phyloP scores from a whole-genome alignment of 2,888 invertebrate species.

The Serripes groenlandicus region DNA sequence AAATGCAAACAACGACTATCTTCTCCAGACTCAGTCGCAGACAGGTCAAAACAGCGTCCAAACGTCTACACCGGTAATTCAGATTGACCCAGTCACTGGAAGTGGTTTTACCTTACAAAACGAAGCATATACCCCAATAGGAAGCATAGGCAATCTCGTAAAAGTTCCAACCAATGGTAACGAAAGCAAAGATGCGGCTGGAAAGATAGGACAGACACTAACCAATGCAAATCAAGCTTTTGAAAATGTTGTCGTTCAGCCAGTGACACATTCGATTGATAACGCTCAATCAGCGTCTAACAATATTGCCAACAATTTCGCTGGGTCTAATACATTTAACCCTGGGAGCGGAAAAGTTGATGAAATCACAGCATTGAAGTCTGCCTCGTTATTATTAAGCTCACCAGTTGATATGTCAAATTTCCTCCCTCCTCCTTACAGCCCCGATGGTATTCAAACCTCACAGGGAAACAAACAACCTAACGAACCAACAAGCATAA shows the following conservation, averaged over 20 bases:
- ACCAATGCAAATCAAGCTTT: not conserved
- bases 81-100: not conserved
- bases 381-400: constrained; percentile 19
- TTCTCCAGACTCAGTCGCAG: not conserved
- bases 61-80: not conserved
- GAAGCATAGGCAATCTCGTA: constrained; percentile 47
- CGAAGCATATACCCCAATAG: constrained; percentile 54
- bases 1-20: not conserved
- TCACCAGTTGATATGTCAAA: constrained; percentile 49
- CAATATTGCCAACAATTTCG: not conserved
- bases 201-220: not conserved
- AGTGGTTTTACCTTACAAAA: constrained; percentile 23
- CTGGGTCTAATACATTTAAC: constrained; percentile 41
- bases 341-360: constrained; percentile 45
- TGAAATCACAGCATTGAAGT: constrained; percentile 47
- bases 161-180: constrained; percentile 26
- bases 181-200: not conserved
- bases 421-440: constrained; percentile 45
- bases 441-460: not conserved
- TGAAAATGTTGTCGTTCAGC: not conserved
- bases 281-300: not conserved
- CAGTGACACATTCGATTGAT: not conserved
- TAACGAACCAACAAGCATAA: too few relatives aligned
- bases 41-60: not conserved
- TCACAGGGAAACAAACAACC: not conserved